Conservation (phyloP, 2,113 vertebrate genomes). For the Lynx canadensis region DNA sequence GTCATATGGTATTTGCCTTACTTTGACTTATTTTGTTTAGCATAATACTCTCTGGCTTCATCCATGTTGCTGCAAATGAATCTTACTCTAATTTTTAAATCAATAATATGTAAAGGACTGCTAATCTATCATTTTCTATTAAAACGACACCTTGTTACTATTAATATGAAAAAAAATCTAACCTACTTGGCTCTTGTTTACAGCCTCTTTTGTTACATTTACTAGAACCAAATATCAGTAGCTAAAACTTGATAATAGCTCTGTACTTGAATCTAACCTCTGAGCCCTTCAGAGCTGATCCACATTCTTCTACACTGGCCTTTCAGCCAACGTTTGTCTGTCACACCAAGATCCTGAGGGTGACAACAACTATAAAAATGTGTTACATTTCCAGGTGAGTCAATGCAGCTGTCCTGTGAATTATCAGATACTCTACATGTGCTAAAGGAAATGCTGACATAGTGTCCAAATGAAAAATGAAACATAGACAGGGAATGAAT, state of each 20-base stretch:
- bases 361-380: neutral
- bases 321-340: neutral
- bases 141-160: neutral
- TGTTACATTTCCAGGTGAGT: neutral
- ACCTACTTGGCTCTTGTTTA: neutral
- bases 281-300: neutral
- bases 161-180: neutral
- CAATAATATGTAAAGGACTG: neutral
- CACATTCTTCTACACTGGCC: neutral
- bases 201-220: neutral
- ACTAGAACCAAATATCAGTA: neutral
- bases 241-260: neutral
- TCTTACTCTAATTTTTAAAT: conserved; percentile 15
- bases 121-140: neutral
- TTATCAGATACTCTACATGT: neutral
- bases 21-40: too few relatives aligned
- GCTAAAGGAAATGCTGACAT: neutral
- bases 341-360: neutral
- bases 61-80: neutral
- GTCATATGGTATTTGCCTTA: too few relatives aligned
- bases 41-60: too few relatives aligned
- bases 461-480: neutral
- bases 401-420: neutral
- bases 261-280: neutral
- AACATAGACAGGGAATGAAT: neutral